Base-by-base conservation (phyloP, 1,140 invertebrate genomes). In the Euwallacea fornicatus region DNA sequence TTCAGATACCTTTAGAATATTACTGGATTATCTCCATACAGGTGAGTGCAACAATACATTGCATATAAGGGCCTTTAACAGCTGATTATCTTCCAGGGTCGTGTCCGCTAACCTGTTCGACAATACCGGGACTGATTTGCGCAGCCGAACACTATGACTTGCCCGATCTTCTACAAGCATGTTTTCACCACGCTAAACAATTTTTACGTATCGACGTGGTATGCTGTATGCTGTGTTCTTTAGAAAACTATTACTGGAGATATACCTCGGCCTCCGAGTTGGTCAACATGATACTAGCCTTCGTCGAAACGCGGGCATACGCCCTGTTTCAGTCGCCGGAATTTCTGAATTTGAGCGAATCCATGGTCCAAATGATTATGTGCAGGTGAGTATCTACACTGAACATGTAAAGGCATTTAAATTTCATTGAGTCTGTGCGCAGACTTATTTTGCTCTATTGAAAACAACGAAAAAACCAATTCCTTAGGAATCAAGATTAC, bases 351-450 rank as follows among this genome's bases (percentile, higher is more conserved):
- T 86, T 97, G 3, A 96, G 93, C 66, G 95, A 97, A 79, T 96
- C 93, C 0, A 95, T 97, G 93, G 93, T 97, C 0, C 93, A 94
- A 80, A 94, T 94, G 91, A 95, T 97, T 69, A 95, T 97, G 92
- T 92, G 90, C 80, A 87, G 88, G 72, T 82, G 76, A 66, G 44
- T 42, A 16, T 33, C 21, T 33, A 33, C n/a, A n/a, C n/a, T n/a
- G n/a, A n/a, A n/a, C n/a, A n/a, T n/a, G n/a, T n/a, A n/a, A n/a
- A n/a, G n/a, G n/a, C n/a, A n/a, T n/a, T n/a, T n/a, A n/a, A n/a
- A n/a, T n/a, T n/a, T n/a, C n/a, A n/a, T n/a, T n/a, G n/a, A n/a
- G n/a, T n/a, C n/a, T n/a, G n/a, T n/a, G n/a, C n/a, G n/a, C n/a
- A n/a, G n/a, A n/a, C n/a, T n/a, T n/a, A n/a, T n/a, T n/a, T n/a